These are phyloP conservation scores for Caenorhabditis zanzibari DNA, from an alignment of 2,888 invertebrate genomes.

Conservation along the genomic window DNA sequence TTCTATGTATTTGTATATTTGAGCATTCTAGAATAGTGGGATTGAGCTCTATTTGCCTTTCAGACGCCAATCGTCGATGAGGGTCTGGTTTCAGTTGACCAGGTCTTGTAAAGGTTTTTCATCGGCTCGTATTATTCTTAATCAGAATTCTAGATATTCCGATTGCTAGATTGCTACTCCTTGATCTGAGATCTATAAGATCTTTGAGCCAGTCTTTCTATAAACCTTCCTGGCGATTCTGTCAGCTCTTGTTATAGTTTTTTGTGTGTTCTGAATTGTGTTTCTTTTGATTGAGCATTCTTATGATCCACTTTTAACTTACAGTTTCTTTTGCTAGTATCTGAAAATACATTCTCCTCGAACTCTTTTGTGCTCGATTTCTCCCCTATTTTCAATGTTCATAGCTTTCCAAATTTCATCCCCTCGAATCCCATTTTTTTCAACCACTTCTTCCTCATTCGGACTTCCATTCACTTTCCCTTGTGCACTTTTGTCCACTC, in stretches of 20 bases:
- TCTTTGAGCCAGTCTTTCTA: too few species aligned
- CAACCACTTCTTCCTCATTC: conserved; percentile 21
- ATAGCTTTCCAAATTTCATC: too few species aligned
- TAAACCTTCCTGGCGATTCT: too few species aligned
- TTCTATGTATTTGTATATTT: conserved; percentile 11
- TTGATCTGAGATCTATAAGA: too few species aligned
- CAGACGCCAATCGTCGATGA: neutral
- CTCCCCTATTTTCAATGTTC: too few species aligned
- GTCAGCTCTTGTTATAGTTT: neutral
- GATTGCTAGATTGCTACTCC: too few species aligned
- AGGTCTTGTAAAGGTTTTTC: neutral
- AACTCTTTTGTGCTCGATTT: neutral
- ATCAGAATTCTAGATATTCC: too few species aligned
- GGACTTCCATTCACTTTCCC: conserved; percentile 33
- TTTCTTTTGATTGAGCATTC: neutral
- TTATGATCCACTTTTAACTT: too few species aligned
- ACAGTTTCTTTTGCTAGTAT: too few species aligned
- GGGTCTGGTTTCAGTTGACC: neutral
- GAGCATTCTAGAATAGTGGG: neutral
- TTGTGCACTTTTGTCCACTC: conserved; percentile 53
- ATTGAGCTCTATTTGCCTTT: neutral
- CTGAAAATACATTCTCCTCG: too few species aligned
- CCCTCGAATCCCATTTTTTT: neutral
- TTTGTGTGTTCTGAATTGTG: neutral
- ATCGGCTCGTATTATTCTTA: neutral